Conservation (phyloP, 2,113 vertebrate species). For the Motacilla tschutschensis region DNA sequence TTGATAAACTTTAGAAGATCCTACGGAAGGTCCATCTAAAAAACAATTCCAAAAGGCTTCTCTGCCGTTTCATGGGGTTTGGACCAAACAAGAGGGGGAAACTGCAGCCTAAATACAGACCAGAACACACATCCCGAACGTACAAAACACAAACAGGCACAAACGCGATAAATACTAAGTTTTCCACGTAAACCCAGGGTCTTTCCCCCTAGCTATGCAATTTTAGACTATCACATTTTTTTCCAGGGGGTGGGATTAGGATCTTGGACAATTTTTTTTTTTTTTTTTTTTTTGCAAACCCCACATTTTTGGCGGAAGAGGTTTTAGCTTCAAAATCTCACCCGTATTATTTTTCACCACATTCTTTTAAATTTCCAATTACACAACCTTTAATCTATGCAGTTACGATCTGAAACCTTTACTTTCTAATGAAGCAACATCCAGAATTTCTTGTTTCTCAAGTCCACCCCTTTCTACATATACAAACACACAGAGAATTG, state of each 20-base stretch:
- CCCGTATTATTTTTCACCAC: not conserved
- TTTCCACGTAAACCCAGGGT: not conserved
- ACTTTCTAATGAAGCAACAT: constrained; percentile 37
- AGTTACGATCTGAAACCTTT: not conserved
- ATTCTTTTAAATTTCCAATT: not conserved
- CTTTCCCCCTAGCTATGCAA: not conserved
- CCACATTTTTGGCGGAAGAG: constrained; percentile 26
- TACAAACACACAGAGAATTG: not conserved
- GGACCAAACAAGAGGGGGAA: not conserved
- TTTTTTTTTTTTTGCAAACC: not conserved
- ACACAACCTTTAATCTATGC: constrained; percentile 5
- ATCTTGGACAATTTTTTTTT: constrained; percentile 7
- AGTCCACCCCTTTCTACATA: constrained; percentile 6
- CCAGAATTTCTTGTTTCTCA: constrained; percentile 31
- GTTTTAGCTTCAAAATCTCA: constrained; percentile 11
- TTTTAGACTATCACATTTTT: constrained; percentile 38
- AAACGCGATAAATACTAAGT: not conserved
- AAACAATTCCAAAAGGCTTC: constrained; percentile 1
- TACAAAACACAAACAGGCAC: not conserved
- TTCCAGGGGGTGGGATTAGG: constrained; percentile 32
- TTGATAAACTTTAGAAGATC: constrained; percentile 11
- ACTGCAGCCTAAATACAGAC: not conserved
- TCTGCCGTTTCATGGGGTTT: constrained; percentile 8
- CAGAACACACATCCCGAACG: not conserved
- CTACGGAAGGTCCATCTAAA: not conserved